phyloP scores from a whole-genome alignment of 2,113 vertebrate species.

The Carlito syrichta region DNA sequence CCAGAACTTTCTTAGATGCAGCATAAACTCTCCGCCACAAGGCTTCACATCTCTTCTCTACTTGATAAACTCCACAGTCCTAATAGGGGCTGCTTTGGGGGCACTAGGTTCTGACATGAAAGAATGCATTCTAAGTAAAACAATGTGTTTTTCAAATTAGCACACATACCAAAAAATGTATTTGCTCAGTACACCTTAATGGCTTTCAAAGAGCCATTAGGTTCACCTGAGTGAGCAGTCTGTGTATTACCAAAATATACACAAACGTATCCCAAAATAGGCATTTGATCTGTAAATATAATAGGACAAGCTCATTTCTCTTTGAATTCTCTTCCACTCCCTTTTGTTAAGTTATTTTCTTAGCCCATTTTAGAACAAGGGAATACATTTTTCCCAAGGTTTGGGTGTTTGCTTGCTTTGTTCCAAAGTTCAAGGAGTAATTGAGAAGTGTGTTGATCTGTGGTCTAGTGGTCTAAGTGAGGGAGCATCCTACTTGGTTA shows the following conservation, averaged over 20 bases:
- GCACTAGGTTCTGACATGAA: conserved; percentile 69
- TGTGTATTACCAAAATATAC: conserved; percentile 71
- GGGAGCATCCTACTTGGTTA: neutral
- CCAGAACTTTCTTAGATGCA: neutral
- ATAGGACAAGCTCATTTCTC: conserved; percentile 58
- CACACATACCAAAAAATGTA: conserved; percentile 77
- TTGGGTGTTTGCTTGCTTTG: neutral
- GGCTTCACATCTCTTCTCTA: neutral
- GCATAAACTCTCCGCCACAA: neutral
- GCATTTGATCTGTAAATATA: conserved; percentile 73
- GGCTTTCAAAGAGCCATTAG: conserved; percentile 82
- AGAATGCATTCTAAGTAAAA: conserved; percentile 79
- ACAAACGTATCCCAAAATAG: conserved; percentile 56
- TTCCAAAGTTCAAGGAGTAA: neutral
- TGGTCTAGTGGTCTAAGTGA: neutral
- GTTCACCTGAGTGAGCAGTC: conserved; percentile 68
- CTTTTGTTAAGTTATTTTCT: conserved; percentile 78
- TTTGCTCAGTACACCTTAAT: conserved; percentile 82
- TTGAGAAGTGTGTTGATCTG: neutral
- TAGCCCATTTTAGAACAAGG: conserved; percentile 62
- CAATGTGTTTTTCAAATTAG: conserved; percentile 80
- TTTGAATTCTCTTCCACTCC: conserved; percentile 62
- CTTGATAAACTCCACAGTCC: neutral
- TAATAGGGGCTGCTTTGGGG: conserved; percentile 65
- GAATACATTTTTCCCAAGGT: conserved; percentile 55